Evolutionary conservation across 2,797 vertebrate genomes (phyloP).

Genomic region (Poecilia velifera): DNA sequence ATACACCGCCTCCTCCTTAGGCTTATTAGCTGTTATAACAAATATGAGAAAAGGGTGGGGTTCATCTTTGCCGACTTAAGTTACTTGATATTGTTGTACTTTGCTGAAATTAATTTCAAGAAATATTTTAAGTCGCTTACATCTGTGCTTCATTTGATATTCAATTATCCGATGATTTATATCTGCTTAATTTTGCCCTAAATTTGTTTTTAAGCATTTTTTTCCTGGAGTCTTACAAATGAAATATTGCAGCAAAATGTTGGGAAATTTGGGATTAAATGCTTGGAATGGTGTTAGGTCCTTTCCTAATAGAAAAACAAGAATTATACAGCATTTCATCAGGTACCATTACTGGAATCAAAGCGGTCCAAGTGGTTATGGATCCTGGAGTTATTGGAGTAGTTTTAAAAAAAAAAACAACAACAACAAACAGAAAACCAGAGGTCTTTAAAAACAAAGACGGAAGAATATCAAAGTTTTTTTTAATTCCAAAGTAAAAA

Average conservation of each 20-base stretch:
- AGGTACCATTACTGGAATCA: slow-evolving; percentile 42
- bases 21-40: slow-evolving; percentile 16
- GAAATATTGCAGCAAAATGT: slow-evolving; percentile 19
- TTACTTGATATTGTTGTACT: slow-evolving; percentile 13
- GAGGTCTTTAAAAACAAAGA: slow-evolving; percentile 53
- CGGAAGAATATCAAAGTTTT: slow-evolving; percentile 62
- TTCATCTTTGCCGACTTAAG: slow-evolving; percentile 19
- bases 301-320: slow-evolving; percentile 32
- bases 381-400: slow-evolving; percentile 64
- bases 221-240: background rate
- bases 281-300: slow-evolving; percentile 67
- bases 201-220: slow-evolving; percentile 9
- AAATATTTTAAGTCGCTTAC: slow-evolving; percentile 30
- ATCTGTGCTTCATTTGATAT: slow-evolving; percentile 7
- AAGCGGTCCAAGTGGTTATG: slow-evolving; percentile 41
- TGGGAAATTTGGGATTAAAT: slow-evolving; percentile 43
- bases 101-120: slow-evolving; percentile 22
- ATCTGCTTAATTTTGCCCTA: slow-evolving; percentile 10
- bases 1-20: background rate
- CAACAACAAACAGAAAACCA: slow-evolving; percentile 36
- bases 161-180: slow-evolving; percentile 35
- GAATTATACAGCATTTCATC: slow-evolving; percentile 49
- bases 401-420: slow-evolving; percentile 38
- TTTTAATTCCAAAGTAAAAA: slow-evolving; percentile 53
- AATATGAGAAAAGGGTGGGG: slow-evolving; percentile 9